Evolutionary conservation across 2,888 invertebrate species (phyloP).

Genomic region (Thalpophila matura): DNA sequence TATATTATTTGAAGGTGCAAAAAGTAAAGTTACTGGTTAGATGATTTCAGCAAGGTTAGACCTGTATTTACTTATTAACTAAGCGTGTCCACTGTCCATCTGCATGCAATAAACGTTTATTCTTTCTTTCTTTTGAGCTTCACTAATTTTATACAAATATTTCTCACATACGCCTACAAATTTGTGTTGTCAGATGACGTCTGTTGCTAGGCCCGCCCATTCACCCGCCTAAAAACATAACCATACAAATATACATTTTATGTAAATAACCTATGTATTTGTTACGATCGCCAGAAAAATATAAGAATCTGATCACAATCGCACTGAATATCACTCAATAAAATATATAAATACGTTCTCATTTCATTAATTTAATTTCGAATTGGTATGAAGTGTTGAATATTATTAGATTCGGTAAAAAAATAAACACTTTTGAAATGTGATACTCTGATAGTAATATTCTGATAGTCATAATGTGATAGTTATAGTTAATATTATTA

Average conservation of each 20-base stretch:
- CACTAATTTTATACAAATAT: neutral
- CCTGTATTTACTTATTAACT: no score
- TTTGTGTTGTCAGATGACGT: neutral
- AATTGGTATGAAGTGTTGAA: conserved; percentile 18
- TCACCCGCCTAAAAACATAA: conserved; percentile 24
- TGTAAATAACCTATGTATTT: conserved; percentile 31
- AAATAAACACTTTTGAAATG: conserved; percentile 31
- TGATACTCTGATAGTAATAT: conserved; percentile 12
- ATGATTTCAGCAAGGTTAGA: no score
- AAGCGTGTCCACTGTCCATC: no score
- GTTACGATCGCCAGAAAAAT: conserved; percentile 35
- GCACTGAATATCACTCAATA: conserved; percentile 26
- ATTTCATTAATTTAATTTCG: conserved; percentile 33
- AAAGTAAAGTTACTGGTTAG: no score
- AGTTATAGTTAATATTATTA: conserved; percentile 2
- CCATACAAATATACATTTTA: conserved; percentile 38
- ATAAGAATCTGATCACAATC: conserved; percentile 22
- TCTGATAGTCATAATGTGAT: conserved; percentile 1
- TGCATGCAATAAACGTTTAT: no score
- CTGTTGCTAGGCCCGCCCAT: conserved; percentile 33
- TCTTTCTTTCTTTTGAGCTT: no score
- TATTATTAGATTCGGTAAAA: neutral
- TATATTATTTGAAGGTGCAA: no score
- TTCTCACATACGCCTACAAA: conserved; percentile 12
- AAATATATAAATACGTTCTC: conserved; percentile 27